Percentiles rank a stretch among this genome's conserved stretches.
Conservation (phyloP, 2,797 vertebrate genomes). For the Hephaestus fuliginosus region DNA sequence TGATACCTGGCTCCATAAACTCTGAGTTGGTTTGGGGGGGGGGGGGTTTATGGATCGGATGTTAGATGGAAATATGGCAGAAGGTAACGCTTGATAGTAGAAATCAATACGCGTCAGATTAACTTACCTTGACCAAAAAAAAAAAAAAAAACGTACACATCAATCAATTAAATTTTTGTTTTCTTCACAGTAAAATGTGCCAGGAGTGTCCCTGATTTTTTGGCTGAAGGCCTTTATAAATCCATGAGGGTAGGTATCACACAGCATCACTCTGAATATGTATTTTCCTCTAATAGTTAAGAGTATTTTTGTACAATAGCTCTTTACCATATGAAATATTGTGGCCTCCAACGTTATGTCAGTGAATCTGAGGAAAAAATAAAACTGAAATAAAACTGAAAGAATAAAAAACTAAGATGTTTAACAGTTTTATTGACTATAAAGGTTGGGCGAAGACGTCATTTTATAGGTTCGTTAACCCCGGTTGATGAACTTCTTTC, state of each 20-base stretch:
- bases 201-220: slow-evolving; percentile 91
- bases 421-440: neutral
- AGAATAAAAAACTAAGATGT: neutral
- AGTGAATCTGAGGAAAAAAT: neutral
- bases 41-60: neutral
- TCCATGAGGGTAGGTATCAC: slow-evolving; percentile 91
- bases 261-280: neutral
- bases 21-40: neutral
- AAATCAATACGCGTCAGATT: slow-evolving; percentile 21
- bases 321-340: neutral
- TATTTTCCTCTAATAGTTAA: neutral
- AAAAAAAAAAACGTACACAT: too few species aligned
- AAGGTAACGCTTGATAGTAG: slow-evolving; percentile 3
- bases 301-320: neutral
- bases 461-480: neutral
- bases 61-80: slow-evolving; percentile 16
- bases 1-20: neutral
- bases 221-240: slow-evolving; percentile 90
- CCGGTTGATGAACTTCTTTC: slow-evolving; percentile 8
- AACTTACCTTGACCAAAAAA: neutral
- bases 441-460: neutral
- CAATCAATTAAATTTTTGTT: neutral
- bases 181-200: slow-evolving; percentile 89
- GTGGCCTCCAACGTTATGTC: too few species aligned
- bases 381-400: neutral